Evolutionary conservation across 2,113 vertebrate species (phyloP).

Genomic region (Hiodon tergisus): DNA sequence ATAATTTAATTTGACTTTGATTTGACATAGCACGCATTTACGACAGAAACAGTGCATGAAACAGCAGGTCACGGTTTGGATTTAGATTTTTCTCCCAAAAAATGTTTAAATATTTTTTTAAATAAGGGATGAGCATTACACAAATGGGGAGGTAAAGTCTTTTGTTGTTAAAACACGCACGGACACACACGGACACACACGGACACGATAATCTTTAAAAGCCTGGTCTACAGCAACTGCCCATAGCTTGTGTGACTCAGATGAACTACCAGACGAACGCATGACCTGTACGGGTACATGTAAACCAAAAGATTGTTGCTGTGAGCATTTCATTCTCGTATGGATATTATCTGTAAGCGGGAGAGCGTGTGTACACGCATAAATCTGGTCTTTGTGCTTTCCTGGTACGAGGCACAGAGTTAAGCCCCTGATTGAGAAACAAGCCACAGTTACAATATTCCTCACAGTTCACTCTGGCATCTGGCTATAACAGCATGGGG

Average conservation of each 20-base stretch:
- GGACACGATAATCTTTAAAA: background rate
- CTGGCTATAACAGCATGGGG: conserved; percentile 52
- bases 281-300: background rate
- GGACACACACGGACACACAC: too few relatives aligned
- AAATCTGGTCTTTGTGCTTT: conserved; percentile 20
- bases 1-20: too few relatives aligned
- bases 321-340: background rate
- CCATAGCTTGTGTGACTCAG: background rate
- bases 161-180: too few relatives aligned
- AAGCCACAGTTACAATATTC: conserved; percentile 53
- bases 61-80: too few relatives aligned
- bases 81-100: too few relatives aligned
- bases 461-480: conserved; percentile 47
- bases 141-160: too few relatives aligned
- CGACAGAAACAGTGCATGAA: too few relatives aligned
- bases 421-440: conserved; percentile 66
- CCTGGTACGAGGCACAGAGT: conserved; percentile 37
- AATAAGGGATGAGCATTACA: too few relatives aligned
- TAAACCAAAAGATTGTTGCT: background rate
- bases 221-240: background rate
- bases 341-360: background rate
- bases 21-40: too few relatives aligned
- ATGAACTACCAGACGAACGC: background rate
- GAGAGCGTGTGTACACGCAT: conserved; percentile 7
- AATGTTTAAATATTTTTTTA: too few relatives aligned